Conservation (phyloP, 2,113 vertebrate genomes). For the Notarius lentiginosus region DNA sequence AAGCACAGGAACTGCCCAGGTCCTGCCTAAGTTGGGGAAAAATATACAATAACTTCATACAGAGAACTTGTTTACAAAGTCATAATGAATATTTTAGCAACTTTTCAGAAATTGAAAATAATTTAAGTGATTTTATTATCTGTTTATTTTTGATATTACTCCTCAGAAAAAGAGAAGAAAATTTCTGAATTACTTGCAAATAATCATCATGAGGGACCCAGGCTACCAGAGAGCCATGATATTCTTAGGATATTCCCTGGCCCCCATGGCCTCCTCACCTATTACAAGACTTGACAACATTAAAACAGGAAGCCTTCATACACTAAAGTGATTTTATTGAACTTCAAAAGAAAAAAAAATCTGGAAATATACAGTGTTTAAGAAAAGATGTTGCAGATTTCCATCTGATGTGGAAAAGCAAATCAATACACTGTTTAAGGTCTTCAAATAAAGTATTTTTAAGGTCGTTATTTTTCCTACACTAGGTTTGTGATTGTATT, state of each 20-base stretch:
- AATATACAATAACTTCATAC: slow-evolving; percentile 63
- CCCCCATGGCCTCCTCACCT: neutral
- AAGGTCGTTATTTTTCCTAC: too few species aligned
- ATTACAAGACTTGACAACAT: neutral
- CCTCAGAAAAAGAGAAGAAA: neutral
- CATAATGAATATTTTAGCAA: neutral
- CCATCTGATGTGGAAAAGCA: too few species aligned
- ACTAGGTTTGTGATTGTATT: too few species aligned
- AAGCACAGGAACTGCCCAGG: slow-evolving; percentile 42
- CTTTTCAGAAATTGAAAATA: neutral
- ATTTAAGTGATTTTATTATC: slow-evolving; percentile 3
- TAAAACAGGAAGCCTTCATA: neutral
- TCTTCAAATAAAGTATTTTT: too few species aligned
- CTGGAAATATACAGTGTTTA: too few species aligned
- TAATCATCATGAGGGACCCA: neutral
- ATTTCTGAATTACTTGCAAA: neutral
- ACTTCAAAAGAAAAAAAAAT: neutral
- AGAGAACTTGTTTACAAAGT: slow-evolving; percentile 46
- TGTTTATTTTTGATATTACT: slow-evolving; percentile 22
- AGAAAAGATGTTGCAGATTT: too few species aligned
- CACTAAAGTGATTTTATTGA: neutral
- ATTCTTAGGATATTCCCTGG: neutral
- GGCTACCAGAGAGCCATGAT: neutral
- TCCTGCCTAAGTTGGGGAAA: slow-evolving; percentile 39
- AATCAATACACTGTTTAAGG: too few species aligned